Base-by-base conservation (phyloP, 1,140 invertebrate genomes). In the Eciton burchellii region DNA sequence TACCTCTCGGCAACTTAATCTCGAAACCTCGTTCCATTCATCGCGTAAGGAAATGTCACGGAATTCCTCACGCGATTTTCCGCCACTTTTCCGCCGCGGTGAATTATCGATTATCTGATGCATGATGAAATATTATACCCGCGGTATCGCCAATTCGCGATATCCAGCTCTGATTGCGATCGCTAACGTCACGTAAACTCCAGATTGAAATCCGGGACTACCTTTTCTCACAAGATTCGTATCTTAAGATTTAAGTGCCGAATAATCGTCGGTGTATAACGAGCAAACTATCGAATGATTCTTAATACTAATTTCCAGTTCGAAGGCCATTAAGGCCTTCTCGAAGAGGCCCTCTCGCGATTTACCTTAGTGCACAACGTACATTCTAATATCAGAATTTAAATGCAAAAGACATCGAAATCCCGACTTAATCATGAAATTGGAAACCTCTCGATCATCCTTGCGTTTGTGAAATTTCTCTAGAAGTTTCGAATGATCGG, bases 201-300 rank as follows among this genome's bases (percentile, higher is more conserved):
- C 56, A 47, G 63, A 70, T 79, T 21, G 49, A 79, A 79, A 79
- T 68, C 63, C 63, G 63, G 68, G 8, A 68, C 14, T 52, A 8
- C 24, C 35, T 21, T 45, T 6, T 63, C 35, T 4, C 24, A 12
- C 24, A 5, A 41, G 52, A 49, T 6, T 14, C n/a, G 14, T 49
- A 35, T 63, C 26, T 52, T n/a, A 76, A 19, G 24, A 49, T 35
- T 62, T 11, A 41, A 65, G 8, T 65, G 14, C 35, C 35, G 52
- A 65, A 41, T 52, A 0, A n/a, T 45, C 11, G 1, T 19, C 11
- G 2, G 4, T 19, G 8, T n/a, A 9, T 54, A 52, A 2, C 9
- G 5, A 65, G 0, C 5, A 41, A 41, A 45, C 0, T 29, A 60
- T 19, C 29, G 3, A 60, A 60, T 45, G 0, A 59, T 60, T 35